These are phyloP conservation scores for Lithophane ornitopus DNA, from an alignment of 2,888 invertebrate species.

Conservation along the genomic window DNA sequence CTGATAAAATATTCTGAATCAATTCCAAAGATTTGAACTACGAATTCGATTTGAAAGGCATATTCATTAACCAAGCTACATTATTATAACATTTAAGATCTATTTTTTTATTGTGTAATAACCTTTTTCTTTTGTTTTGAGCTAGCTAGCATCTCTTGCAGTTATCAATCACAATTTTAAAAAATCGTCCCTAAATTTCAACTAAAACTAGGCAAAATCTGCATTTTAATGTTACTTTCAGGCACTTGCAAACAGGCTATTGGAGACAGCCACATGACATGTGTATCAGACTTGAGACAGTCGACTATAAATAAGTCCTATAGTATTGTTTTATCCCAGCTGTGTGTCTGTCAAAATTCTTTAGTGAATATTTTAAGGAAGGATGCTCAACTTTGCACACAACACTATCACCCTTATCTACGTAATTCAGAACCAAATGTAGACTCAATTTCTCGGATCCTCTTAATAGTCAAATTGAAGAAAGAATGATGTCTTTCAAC, in stretches of 20 bases:
- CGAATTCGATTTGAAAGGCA: slow-evolving; percentile 38
- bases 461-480: neutral
- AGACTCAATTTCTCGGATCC: neutral
- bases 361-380: neutral
- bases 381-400: neutral
- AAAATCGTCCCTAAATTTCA: slow-evolving; percentile 35
- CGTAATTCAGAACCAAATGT: neutral
- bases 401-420: neutral
- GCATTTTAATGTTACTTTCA: slow-evolving; percentile 21
- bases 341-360: neutral
- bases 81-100: slow-evolving; percentile 38
- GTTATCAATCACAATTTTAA: slow-evolving; percentile 6
- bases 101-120: slow-evolving; percentile 24
- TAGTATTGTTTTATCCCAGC: too few relatives aligned
- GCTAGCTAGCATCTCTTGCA: neutral
- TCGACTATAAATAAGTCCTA: neutral
- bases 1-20: slow-evolving; percentile 44
- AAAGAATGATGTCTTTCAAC: neutral
- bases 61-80: slow-evolving; percentile 49
- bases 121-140: slow-evolving; percentile 1
- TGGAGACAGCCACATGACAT: slow-evolving; percentile 5
- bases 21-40: slow-evolving; percentile 55
- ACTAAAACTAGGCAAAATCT: slow-evolving; percentile 45
- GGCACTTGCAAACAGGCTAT: slow-evolving; percentile 14
- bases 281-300: neutral